Conservation (phyloP, 2,888 invertebrate genomes). For the Mantis religiosa region DNA sequence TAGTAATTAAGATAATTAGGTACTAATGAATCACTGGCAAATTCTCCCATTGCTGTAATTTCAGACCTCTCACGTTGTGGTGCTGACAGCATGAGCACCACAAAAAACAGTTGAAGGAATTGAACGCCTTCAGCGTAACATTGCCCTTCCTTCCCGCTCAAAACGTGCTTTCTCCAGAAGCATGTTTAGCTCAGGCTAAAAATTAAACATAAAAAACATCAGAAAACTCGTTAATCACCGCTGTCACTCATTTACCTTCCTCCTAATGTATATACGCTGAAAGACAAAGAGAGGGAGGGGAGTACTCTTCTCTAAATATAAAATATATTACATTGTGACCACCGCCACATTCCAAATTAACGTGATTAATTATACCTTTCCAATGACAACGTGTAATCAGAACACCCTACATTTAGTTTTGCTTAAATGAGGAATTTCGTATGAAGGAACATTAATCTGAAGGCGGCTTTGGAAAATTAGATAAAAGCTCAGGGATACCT, state of each 20-base stretch:
- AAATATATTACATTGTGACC: no score
- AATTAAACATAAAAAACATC: not conserved
- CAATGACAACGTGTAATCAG: no score
- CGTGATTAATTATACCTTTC: no score
- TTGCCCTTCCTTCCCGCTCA: not conserved
- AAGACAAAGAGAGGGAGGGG: no score
- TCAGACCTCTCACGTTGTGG: not conserved
- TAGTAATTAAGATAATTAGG: not conserved
- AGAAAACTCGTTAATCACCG: not conserved
- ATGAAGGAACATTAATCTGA: no score
- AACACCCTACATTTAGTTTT: no score
- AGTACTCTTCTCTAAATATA: no score
- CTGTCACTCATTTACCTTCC: not conserved
- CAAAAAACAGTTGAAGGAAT: not conserved
- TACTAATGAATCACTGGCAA: not conserved
- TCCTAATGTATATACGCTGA: not conserved
- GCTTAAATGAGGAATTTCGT: no score
- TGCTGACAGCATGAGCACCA: not conserved
- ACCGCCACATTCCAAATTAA: no score
- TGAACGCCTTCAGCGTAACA: no score
- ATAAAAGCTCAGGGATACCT: no score
- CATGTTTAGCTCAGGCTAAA: not conserved
- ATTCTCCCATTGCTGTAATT: not conserved
- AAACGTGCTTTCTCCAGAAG: not conserved
- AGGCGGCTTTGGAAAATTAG: no score